Evolutionary conservation across 1,140 invertebrate species (phyloP).

Genomic region (Dryas iulia): DNA sequence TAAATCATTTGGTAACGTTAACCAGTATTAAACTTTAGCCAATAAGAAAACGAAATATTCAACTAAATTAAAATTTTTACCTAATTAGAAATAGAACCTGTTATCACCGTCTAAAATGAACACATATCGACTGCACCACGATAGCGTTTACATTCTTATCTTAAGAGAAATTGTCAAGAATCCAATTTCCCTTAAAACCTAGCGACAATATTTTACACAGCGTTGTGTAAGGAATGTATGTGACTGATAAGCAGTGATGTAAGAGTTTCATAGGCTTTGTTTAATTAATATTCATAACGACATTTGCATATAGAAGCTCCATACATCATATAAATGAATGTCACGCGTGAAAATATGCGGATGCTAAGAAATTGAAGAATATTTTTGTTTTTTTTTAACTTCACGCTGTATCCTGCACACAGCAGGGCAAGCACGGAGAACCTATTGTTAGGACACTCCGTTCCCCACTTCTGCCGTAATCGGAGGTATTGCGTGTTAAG

Average conservation of each 20-base stretch:
- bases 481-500: too few relatives aligned
- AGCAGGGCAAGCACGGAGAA: too few relatives aligned
- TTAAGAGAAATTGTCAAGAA: not conserved
- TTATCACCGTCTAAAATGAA: not conserved
- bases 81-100: not conserved
- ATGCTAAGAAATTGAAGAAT: conserved; percentile 33
- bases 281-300: conserved; percentile 71
- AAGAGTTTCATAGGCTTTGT: conserved; percentile 55
- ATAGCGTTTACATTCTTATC: not conserved
- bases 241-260: conserved; percentile 30
- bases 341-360: conserved; percentile 54
- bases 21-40: too few relatives aligned
- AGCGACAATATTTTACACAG: conserved; percentile 4
- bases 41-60: too few relatives aligned
- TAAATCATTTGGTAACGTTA: too few relatives aligned
- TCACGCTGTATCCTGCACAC: too few relatives aligned
- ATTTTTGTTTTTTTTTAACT: too few relatives aligned
- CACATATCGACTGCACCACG: not conserved
- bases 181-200: conserved; percentile 4
- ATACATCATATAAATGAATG: conserved; percentile 56
- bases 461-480: too few relatives aligned
- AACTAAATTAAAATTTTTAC: too few relatives aligned
- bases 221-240: conserved; percentile 8
- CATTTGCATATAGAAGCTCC: conserved; percentile 66
- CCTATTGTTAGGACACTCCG: too few relatives aligned